phyloP scores from a whole-genome alignment of 1,140 invertebrate species.

The Diorhabda sublineata region DNA sequence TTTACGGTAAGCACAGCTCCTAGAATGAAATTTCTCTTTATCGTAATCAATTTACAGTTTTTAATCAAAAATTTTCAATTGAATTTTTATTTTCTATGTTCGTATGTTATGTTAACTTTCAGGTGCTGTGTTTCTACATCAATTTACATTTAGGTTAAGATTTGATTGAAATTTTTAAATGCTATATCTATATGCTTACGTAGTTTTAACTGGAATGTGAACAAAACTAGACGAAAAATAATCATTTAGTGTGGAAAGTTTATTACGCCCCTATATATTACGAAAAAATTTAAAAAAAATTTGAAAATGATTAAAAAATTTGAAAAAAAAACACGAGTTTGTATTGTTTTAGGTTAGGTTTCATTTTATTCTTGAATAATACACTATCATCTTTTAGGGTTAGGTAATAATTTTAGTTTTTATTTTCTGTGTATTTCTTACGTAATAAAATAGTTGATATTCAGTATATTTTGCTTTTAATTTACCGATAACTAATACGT shows the following conservation, averaged over 20 bases:
- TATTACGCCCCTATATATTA: neutral
- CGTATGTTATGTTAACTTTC: no score
- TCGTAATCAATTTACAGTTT: no score
- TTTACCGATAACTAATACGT: no score
- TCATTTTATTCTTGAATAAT: neutral
- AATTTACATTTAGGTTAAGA: no score
- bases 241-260: neutral
- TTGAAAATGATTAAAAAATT: neutral
- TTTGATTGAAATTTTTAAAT: no score
- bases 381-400: neutral
- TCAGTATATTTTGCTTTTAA: neutral
- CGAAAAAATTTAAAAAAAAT: neutral
- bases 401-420: neutral
- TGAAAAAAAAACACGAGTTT: neutral
- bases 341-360: neutral
- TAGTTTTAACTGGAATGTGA: neutral
- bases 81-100: no score
- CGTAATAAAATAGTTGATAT: neutral
- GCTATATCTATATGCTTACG: neutral
- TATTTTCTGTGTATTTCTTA: neutral
- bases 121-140: no score
- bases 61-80: no score
- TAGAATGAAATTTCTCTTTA: no score
- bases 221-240: constrained; percentile 1
- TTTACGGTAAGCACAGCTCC: no score